Percentiles rank a stretch among this genome's conserved stretches.
These are phyloP conservation scores for Hylaea fasciaria DNA, from an alignment of 2,888 invertebrate genomes.

Conservation along the genomic window DNA sequence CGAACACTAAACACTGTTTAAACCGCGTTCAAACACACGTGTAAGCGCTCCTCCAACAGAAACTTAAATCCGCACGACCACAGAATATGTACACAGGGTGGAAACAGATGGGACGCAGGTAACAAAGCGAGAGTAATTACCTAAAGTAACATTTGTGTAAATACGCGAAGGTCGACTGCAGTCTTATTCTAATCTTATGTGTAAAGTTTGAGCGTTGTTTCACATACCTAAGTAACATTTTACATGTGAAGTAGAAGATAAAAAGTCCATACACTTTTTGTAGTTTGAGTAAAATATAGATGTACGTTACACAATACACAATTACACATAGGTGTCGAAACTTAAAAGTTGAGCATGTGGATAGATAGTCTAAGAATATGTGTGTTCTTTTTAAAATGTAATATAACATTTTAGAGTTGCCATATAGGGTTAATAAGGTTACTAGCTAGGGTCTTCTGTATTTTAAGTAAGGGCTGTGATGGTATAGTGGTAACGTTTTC, in stretches of 20 bases:
- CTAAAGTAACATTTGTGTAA: conserved; percentile 36
- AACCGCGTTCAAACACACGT: conserved; percentile 57
- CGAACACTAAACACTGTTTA: conserved; percentile 48
- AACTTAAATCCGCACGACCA: conserved; percentile 64
- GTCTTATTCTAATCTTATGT: conserved; percentile 32
- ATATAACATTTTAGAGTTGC: too few species aligned
- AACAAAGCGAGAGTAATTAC: conserved; percentile 38
- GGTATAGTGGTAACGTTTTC: too few species aligned
- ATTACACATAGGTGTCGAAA: too few species aligned
- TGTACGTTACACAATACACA: too few species aligned
- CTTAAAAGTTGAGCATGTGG: background rate
- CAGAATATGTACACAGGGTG: conserved; percentile 54
- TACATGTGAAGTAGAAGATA: conserved; percentile 12
- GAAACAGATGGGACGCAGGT: conserved; percentile 43
- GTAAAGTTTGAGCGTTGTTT: conserved; percentile 25
- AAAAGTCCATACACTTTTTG: background rate
- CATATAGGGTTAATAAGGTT: too few species aligned
- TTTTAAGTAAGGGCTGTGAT: too few species aligned
- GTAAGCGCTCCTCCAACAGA: conserved; percentile 63
- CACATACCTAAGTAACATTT: conserved; percentile 1
- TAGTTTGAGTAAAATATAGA: background rate
- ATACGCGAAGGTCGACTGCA: conserved; percentile 30
- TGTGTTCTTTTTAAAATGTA: too few species aligned
- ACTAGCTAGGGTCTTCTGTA: too few species aligned
- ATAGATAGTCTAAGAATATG: too few species aligned